A percentile compares a stretch with the other conserved stretches of the same genome.
Evolutionary conservation across 2,113 vertebrate genomes (phyloP).

Genomic region (Stegastes partitus): DNA sequence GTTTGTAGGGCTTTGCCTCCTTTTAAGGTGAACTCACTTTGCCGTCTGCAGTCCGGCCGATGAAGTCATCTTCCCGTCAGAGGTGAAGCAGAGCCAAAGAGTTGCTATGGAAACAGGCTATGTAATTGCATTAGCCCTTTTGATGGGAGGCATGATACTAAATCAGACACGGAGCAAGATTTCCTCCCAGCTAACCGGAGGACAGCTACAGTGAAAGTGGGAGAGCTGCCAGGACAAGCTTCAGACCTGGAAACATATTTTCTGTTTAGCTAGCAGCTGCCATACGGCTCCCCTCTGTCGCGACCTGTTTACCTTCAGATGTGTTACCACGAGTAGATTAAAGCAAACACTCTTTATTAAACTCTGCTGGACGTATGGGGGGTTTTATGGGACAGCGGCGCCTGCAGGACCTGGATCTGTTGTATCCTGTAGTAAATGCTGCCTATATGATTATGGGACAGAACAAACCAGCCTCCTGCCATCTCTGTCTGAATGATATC

Average conservation of each 20-base stretch:
- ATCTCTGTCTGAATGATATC: neutral
- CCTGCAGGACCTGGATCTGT: neutral
- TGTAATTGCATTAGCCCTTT: slow-evolving; percentile 70
- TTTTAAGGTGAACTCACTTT: slow-evolving; percentile 57
- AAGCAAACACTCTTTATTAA: slow-evolving; percentile 12
- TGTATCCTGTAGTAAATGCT: neutral
- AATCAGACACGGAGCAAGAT: slow-evolving; percentile 18
- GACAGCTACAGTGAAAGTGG: neutral
- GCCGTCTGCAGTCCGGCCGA: slow-evolving; percentile 5
- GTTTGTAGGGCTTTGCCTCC: slow-evolving; percentile 20
- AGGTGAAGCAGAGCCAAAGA: slow-evolving; percentile 50
- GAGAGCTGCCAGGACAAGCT: neutral
- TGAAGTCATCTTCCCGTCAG: slow-evolving; percentile 59
- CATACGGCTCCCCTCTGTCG: neutral
- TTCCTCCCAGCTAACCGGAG: neutral
- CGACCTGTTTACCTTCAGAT: neutral
- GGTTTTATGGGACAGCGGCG: slow-evolving; percentile 4
- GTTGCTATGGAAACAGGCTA: slow-evolving; percentile 78
- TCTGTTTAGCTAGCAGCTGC: neutral
- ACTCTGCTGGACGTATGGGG: slow-evolving; percentile 23
- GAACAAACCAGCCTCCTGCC: neutral
- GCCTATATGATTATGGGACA: neutral
- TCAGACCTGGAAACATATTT: neutral
- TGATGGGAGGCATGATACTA: slow-evolving; percentile 38
- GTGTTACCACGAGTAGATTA: neutral